Evolutionary conservation across 2,888 invertebrate species (phyloP).

Genomic region (Labia minor): DNA sequence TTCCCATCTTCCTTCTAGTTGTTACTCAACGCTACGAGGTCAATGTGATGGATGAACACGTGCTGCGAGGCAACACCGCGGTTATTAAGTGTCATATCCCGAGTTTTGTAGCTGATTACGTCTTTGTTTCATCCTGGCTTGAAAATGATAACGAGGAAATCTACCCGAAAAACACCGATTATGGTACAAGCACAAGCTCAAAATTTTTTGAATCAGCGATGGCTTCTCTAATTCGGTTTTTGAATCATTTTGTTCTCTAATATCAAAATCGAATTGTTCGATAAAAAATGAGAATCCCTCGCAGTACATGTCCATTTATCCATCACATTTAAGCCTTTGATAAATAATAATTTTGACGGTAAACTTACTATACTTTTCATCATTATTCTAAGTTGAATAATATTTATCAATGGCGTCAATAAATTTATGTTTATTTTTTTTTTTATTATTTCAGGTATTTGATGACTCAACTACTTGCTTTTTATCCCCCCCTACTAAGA

Average conservation of each 20-base stretch:
- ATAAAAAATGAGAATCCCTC: background rate
- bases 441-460: background rate
- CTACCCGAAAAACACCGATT: slow-evolving; percentile 33
- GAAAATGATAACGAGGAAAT: slow-evolving; percentile 61
- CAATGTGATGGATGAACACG: slow-evolving; percentile 87
- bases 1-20: slow-evolving; percentile 42
- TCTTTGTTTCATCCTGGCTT: slow-evolving; percentile 74
- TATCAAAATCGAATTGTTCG: background rate
- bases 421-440: background rate
- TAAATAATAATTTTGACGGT: background rate
- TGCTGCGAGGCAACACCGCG: slow-evolving; percentile 79
- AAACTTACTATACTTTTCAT: background rate
- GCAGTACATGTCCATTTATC: background rate
- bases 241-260: background rate
- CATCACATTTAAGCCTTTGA: slow-evolving; percentile 4
- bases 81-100: slow-evolving; percentile 89
- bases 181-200: slow-evolving; percentile 36
- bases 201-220: slow-evolving; percentile 20
- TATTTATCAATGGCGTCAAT: background rate
- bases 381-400: background rate
- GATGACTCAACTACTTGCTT: too few relatives aligned
- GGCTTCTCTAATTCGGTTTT: slow-evolving; percentile 16
- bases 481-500: too few relatives aligned
- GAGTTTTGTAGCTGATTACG: slow-evolving; percentile 85
- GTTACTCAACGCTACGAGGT: slow-evolving; percentile 81